Evolutionary conservation across 1,140 invertebrate species (phyloP).

Genomic region (Branchinecta lynchi): DNA sequence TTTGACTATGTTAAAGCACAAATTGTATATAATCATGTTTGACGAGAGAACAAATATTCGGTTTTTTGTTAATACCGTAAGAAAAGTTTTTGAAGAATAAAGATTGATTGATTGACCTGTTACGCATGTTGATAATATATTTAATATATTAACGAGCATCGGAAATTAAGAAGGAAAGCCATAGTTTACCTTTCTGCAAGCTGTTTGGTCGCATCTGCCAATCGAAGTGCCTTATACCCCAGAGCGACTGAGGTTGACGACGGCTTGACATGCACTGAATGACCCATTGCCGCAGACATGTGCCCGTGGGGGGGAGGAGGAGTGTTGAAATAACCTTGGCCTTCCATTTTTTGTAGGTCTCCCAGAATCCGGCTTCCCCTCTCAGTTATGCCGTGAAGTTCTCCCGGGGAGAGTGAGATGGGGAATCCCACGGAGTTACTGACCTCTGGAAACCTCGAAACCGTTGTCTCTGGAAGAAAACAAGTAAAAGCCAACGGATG

Average conservation of each 20-base stretch:
- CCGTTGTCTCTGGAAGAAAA: conserved; percentile 11
- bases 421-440: conserved; percentile 18
- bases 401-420: conserved; percentile 10
- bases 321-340: conserved; percentile 13
- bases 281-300: conserved; percentile 10
- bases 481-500: background rate
- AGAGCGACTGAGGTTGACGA: background rate
- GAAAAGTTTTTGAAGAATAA: too few relatives aligned
- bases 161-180: background rate
- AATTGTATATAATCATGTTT: too few relatives aligned
- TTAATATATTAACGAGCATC: too few relatives aligned
- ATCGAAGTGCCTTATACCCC: conserved; percentile 19
- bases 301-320: background rate
- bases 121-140: too few relatives aligned
- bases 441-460: conserved; percentile 18
- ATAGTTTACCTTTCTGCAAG: conserved; percentile 16
- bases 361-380: conserved; percentile 7
- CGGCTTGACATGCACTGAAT: conserved; percentile 16
- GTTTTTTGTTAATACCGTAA: too few relatives aligned
- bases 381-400: conserved; percentile 10
- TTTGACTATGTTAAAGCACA: too few relatives aligned
- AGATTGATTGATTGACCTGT: too few relatives aligned
- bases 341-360: conserved; percentile 14
- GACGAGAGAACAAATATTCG: too few relatives aligned
- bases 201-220: conserved; percentile 20